Percentiles rank a stretch among this genome's conserved stretches.
phyloP scores from a whole-genome alignment of 2,888 invertebrate species.

The Volucella zonaria region DNA sequence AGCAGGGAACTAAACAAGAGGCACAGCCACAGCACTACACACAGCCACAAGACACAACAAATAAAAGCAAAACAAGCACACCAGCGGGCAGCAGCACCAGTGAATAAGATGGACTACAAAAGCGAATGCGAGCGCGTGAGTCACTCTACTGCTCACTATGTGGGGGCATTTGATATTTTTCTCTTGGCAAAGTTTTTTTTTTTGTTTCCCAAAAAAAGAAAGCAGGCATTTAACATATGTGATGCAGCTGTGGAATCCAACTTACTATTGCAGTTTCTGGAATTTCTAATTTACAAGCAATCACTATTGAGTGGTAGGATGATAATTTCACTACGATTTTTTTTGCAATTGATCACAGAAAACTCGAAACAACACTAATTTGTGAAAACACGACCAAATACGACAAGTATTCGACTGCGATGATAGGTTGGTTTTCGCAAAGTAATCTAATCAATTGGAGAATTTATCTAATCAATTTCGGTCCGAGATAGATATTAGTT shows the following conservation, averaged over 20 bases:
- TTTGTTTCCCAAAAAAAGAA: slow-evolving; percentile 57
- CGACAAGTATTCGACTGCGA: not conserved
- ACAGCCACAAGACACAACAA: slow-evolving; percentile 31
- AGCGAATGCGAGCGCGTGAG: slow-evolving; percentile 59
- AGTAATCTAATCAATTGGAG: slow-evolving; percentile 62
- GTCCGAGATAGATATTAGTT: slow-evolving; percentile 4
- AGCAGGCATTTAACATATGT: slow-evolving; percentile 51
- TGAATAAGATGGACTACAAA: slow-evolving; percentile 30
- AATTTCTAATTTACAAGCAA: slow-evolving; percentile 9
- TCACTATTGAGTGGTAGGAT: slow-evolving; percentile 5
- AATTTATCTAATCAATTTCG: slow-evolving; percentile 46
- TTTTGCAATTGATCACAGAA: slow-evolving; percentile 34
- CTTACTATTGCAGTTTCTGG: slow-evolving; percentile 29
- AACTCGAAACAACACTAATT: slow-evolving; percentile 49
- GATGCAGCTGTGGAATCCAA: slow-evolving; percentile 28
- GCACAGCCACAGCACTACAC: slow-evolving; percentile 14
- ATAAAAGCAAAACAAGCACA: slow-evolving; percentile 44
- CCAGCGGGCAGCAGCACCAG: too few species aligned
- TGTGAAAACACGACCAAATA: slow-evolving; percentile 12
- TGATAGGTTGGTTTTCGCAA: slow-evolving; percentile 22
- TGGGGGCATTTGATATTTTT: slow-evolving; percentile 53
- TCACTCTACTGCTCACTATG: slow-evolving; percentile 59
- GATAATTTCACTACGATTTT: not conserved
- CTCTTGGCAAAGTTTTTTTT: slow-evolving; percentile 27
- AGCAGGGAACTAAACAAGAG: slow-evolving; percentile 40